Evolutionary conservation across 92 coral and sea anemone species (phyloP).

Genomic region (Epizoanthus ramosus): DNA sequence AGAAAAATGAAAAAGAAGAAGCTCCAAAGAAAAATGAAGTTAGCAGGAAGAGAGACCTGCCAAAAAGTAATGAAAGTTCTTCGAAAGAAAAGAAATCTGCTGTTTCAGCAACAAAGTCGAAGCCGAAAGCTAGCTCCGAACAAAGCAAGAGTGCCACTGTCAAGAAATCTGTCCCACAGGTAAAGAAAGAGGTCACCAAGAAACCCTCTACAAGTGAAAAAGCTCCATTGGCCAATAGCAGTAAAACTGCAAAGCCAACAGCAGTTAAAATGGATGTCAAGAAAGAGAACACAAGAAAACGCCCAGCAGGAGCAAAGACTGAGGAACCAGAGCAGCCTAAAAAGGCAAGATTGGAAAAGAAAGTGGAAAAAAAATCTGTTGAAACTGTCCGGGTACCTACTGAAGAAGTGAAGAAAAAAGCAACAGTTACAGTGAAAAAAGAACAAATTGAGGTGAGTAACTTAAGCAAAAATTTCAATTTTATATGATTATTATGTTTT

Average conservation of each 20-base stretch:
- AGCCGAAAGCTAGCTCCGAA: constrained; percentile 42
- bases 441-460: background rate
- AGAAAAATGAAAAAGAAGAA: constrained; percentile 50
- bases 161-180: constrained; percentile 37
- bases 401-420: constrained; percentile 3
- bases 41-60: constrained; percentile 44
- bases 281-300: constrained; percentile 40
- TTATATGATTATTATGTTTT: too few relatives aligned
- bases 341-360: constrained; percentile 20
- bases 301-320: constrained; percentile 46
- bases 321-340: constrained; percentile 29
- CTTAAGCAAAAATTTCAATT: too few relatives aligned
- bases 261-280: constrained; percentile 1
- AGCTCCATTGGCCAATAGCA: constrained; percentile 14
- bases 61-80: constrained; percentile 30
- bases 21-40: constrained; percentile 49
- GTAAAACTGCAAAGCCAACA: constrained; percentile 1
- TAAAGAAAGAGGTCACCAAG: constrained; percentile 20
- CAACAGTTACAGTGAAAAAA: background rate
- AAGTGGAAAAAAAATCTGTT: background rate
- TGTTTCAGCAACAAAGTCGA: constrained; percentile 20
- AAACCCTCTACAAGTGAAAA: constrained; percentile 27
- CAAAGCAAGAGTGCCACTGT: constrained; percentile 20
- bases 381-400: background rate
- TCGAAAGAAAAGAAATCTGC: constrained; percentile 21